Percentiles rank a stretch among this genome's conserved stretches.
Evolutionary conservation across 2,888 invertebrate species (phyloP).

Genomic region (Liodrosophila aerea): DNA sequence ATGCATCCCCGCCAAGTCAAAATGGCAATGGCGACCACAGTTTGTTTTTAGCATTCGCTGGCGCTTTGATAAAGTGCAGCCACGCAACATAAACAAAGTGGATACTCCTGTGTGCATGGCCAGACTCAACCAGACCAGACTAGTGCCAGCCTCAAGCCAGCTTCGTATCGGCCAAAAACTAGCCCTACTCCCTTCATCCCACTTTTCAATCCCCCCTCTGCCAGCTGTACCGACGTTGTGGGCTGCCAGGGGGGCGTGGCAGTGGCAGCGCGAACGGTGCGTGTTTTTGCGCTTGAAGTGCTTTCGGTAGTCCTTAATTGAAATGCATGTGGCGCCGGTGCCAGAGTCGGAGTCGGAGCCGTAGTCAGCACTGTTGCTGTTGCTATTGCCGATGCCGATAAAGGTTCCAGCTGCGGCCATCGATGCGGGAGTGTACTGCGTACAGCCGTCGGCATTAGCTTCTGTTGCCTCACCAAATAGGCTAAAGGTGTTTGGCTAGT

Average conservation of each 20-base stretch:
- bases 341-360: constrained; percentile 15
- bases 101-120: constrained; percentile 38
- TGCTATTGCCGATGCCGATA: background rate
- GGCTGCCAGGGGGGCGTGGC: constrained; percentile 12
- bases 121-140: constrained; percentile 4
- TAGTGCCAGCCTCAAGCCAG: too few relatives aligned
- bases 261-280: constrained; percentile 36
- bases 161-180: background rate
- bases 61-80: constrained; percentile 74
- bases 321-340: constrained; percentile 69
- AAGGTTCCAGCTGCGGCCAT: constrained; percentile 15
- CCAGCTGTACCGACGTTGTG: background rate
- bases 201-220: background rate
- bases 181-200: background rate
- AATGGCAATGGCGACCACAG: constrained; percentile 67
- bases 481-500: constrained; percentile 39
- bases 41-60: constrained; percentile 61
- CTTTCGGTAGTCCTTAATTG: constrained; percentile 72
- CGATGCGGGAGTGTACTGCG: constrained; percentile 8
- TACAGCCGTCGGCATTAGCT: constrained; percentile 28
- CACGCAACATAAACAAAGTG: constrained; percentile 73
- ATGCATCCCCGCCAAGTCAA: constrained; percentile 50
- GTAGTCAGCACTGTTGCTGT: too few relatives aligned
- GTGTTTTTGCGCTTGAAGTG: constrained; percentile 74
- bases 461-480: constrained; percentile 30